A percentile compares a stretch with the other conserved stretches of the same genome.
phyloP scores from a whole-genome alignment of 2,888 invertebrate species.

The Drosophila pullipes region DNA sequence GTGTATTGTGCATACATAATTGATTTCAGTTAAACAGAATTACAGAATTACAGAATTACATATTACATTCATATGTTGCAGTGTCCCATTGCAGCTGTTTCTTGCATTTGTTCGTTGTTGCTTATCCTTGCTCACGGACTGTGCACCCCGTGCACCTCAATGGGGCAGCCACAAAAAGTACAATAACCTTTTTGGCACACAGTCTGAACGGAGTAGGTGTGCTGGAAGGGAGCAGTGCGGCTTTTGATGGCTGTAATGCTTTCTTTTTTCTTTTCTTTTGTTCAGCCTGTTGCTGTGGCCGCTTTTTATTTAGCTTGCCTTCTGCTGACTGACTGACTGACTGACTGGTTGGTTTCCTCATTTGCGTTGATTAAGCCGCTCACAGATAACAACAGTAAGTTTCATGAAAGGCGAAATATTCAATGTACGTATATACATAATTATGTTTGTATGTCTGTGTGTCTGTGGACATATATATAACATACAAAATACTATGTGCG shows the following conservation, averaged over 20 bases:
- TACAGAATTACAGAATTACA: too few relatives aligned
- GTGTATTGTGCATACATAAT: background rate
- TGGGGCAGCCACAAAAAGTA: constrained; percentile 42
- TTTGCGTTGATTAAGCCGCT: constrained; percentile 66
- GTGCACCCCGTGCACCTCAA: constrained; percentile 22
- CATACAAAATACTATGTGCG: background rate
- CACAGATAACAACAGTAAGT: constrained; percentile 64
- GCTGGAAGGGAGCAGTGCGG: background rate
- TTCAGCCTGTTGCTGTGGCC: constrained; percentile 59
- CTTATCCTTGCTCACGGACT: constrained; percentile 52
- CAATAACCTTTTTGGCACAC: constrained; percentile 51
- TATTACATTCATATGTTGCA: constrained; percentile 38
- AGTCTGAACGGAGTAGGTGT: background rate
- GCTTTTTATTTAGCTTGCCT: constrained; percentile 27
- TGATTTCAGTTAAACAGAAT: background rate
- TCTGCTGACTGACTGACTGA: constrained; percentile 18
- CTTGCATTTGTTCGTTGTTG: constrained; percentile 27
- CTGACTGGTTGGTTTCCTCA: constrained; percentile 50
- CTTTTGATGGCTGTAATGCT: background rate
- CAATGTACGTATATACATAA: background rate
- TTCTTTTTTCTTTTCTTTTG: background rate
- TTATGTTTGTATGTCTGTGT: background rate
- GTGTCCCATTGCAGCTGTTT: constrained; percentile 43
- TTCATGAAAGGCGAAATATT: constrained; percentile 45
- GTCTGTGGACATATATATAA: background rate